Evolutionary conservation across 2,888 invertebrate genomes (phyloP), one percentile per base, ranked within the genome.

Genomic region (Dendrolimus houi): DNA sequence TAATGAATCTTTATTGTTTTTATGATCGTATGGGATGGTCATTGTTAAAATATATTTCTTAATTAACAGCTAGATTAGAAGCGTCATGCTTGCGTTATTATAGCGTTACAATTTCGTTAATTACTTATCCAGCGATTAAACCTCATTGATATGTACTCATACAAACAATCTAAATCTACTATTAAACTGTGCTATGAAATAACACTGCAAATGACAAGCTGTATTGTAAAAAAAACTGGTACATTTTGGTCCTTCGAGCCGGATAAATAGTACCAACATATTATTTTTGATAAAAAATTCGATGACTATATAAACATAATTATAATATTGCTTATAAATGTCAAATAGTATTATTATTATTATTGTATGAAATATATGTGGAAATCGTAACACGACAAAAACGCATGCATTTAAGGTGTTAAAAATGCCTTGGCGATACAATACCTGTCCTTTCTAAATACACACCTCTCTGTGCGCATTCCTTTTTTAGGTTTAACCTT

Each of bases 391-490:
- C 9, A 8, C 9, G 12, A 12, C 7, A 76, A 77, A 75, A 81
- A 72, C 79, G 75, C 76, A 79, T 72, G 70, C 79, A 81, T 75
- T 72, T 72, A 81, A 90, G 87, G 85, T 47, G 91, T 91, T 91
- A 91, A 90, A 91, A 91, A 90, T 90, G 91, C 91, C 87, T 90
- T 89, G 91, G 91, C 91, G 91, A 91, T 91, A 91, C 91, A 84
- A 91, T 91, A 91, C 91, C 91, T 91, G 91, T 87, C 89, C 86
- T 88, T 89, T 88, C 88, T 86, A 93, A 92, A 92, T 92, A 94
- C 94, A 94, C 94, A 96, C 96, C 96, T 94, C 96, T 95, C 92
- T 96, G 95, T 85, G 96, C 95, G 92, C 97, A 98, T 93, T 97
- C 97, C 94, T 97, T 97, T 89, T 96, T 94, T 81, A 97, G 93